Conservation (phyloP, 2,797 vertebrate genomes). For the Chrysocyon brachyurus region DNA sequence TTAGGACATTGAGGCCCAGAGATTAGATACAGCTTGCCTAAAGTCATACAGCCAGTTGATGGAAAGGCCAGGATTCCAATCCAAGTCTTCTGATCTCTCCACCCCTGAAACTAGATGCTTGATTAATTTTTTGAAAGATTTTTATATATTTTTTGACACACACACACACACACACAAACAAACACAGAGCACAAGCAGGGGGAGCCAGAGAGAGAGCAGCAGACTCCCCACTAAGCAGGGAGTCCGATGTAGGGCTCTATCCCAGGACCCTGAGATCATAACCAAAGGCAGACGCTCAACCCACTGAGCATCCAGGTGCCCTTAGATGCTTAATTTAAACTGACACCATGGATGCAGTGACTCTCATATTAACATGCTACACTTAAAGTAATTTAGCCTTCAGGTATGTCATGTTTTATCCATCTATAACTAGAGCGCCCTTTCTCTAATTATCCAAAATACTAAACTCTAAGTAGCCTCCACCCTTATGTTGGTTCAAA, state of each 20-base stretch:
- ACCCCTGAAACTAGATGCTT: background rate
- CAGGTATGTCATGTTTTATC: background rate
- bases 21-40: background rate
- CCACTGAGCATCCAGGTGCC: too few relatives aligned
- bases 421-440: background rate
- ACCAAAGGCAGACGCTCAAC: too few relatives aligned
- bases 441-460: background rate
- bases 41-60: background rate
- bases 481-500: constrained; percentile 47
- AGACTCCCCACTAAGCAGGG: too few relatives aligned
- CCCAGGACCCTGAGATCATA: too few relatives aligned
- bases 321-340: background rate
- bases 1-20: background rate
- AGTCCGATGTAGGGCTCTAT: too few relatives aligned
- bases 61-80: background rate
- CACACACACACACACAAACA: too few relatives aligned
- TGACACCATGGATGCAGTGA: background rate
- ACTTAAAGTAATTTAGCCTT: background rate
- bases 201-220: too few relatives aligned
- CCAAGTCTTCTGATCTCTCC: background rate
- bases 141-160: too few relatives aligned
- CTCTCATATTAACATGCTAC: background rate
- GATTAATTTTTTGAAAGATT: background rate
- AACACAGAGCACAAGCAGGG: too few relatives aligned
- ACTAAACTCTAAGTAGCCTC: background rate